These are phyloP conservation scores for Sarcophaga bullata DNA, from an alignment of 1,140 invertebrate species.

Conservation along the genomic window DNA sequence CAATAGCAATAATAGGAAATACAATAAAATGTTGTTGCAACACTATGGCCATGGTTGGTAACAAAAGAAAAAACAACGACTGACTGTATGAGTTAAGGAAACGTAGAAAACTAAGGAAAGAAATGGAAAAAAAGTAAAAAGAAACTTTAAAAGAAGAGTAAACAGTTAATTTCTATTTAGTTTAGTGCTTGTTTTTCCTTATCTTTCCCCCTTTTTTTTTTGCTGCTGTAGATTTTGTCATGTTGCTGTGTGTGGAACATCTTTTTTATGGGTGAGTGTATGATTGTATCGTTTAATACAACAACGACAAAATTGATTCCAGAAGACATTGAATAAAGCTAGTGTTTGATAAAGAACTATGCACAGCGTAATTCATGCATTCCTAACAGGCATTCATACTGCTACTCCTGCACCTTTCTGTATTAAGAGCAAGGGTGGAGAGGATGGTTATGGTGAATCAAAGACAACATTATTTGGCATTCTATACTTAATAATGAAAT, in stretches of 20 bases:
- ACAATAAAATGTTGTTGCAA: conserved; percentile 3
- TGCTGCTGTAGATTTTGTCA: neutral
- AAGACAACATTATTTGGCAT: neutral
- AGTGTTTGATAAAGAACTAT: conserved; percentile 25
- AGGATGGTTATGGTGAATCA: neutral
- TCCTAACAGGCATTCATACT: conserved; percentile 16
- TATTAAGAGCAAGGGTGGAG: neutral
- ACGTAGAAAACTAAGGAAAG: neutral
- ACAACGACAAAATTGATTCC: conserved; percentile 23
- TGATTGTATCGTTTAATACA: neutral
- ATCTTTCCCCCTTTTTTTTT: neutral
- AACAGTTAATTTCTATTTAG: conserved; percentile 41
- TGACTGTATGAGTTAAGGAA: neutral
- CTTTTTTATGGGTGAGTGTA: too few relatives aligned
- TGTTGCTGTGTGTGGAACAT: neutral
- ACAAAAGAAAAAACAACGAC: too few relatives aligned
- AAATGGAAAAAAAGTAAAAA: neutral
- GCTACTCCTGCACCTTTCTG: neutral
- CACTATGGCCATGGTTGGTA: neutral
- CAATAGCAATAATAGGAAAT: neutral
- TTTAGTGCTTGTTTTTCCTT: conserved; percentile 25
- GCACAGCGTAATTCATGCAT: conserved; percentile 28
- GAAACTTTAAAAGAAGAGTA: conserved; percentile 22
- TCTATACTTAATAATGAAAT: neutral
- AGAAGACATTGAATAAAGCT: conserved; percentile 16